These are phyloP conservation scores for Entomobrya multifasciata DNA, from an alignment of 2,888 invertebrate species.

Conservation along the genomic window DNA sequence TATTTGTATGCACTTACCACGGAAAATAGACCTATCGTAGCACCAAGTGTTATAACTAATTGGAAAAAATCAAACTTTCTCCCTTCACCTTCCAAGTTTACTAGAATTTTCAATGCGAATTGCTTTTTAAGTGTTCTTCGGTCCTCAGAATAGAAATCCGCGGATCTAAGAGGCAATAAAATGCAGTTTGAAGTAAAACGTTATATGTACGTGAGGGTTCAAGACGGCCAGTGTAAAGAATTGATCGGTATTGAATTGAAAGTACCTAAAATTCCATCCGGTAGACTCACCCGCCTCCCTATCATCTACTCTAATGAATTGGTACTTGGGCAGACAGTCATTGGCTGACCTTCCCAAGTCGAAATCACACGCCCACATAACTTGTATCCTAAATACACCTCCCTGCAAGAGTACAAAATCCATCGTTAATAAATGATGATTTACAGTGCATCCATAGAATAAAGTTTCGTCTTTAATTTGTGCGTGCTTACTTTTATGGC, in stretches of 20 bases:
- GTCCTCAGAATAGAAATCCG: background rate
- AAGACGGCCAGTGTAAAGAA: no score
- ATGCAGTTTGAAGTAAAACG: background rate
- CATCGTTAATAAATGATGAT: no score
- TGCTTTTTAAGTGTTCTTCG: constrained; percentile 25
- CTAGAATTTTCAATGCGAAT: constrained; percentile 80
- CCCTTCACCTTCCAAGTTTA: constrained; percentile 82
- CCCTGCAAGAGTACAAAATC: constrained; percentile 48
- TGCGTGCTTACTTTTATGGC: constrained; percentile 80
- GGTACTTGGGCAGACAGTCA: constrained; percentile 82
- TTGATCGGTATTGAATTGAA: no score
- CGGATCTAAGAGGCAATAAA: constrained; percentile 15
- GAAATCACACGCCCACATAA: constrained; percentile 71
- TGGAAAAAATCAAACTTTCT: constrained; percentile 82
- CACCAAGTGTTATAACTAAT: constrained; percentile 82
- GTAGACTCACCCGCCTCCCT: constrained; percentile 80
- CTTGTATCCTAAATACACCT: constrained; percentile 68
- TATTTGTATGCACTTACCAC: constrained; percentile 80
- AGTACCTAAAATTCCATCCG: constrained; percentile 45
- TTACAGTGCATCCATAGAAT: no score
- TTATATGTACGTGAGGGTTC: background rate
- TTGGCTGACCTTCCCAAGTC: constrained; percentile 78
- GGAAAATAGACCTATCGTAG: constrained; percentile 82
- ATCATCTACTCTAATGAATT: constrained; percentile 82
- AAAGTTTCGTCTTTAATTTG: no score